phyloP scores from a whole-genome alignment of 1,140 invertebrate species.

The Drosophila ohnishii region DNA sequence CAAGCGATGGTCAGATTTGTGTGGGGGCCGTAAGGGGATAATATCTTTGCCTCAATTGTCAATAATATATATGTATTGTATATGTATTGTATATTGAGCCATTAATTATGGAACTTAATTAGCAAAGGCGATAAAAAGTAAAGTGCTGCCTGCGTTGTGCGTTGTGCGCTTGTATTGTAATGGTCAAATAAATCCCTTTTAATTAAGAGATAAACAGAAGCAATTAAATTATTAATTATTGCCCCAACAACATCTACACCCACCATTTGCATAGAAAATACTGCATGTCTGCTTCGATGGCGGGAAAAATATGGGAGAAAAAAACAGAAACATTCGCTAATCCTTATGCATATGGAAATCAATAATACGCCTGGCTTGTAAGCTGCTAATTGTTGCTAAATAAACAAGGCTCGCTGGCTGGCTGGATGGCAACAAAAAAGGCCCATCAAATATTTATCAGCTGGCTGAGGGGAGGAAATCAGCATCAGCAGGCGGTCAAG shows the following conservation, averaged over 20 bases:
- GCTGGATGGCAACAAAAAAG: slow-evolving; percentile 35
- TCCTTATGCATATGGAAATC: slow-evolving; percentile 58
- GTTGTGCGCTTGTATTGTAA: slow-evolving; percentile 23
- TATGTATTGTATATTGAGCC: slow-evolving; percentile 16
- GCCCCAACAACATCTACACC: slow-evolving; percentile 19
- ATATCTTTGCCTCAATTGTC: slow-evolving; percentile 30
- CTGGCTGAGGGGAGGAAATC: slow-evolving; percentile 9
- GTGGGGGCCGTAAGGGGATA: neutral
- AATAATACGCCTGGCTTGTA: slow-evolving; percentile 65
- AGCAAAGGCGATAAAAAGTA: slow-evolving; percentile 76
- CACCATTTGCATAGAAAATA: slow-evolving; percentile 51
- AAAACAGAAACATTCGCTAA: slow-evolving; percentile 25
- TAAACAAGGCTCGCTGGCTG: slow-evolving; percentile 41
- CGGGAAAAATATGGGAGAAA: slow-evolving; percentile 9
- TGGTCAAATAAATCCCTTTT: slow-evolving; percentile 81
- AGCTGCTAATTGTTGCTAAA: slow-evolving; percentile 77
- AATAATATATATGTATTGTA: slow-evolving; percentile 12
- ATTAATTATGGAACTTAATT: slow-evolving; percentile 80
- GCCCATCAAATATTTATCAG: slow-evolving; percentile 58
- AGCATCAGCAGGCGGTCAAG: slow-evolving; percentile 45
- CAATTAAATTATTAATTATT: slow-evolving; percentile 83
- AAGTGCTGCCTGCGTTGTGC: slow-evolving; percentile 42
- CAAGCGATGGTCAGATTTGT: slow-evolving; percentile 12
- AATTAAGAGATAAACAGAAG: slow-evolving; percentile 83
- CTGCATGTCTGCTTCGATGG: slow-evolving; percentile 44